Base-by-base conservation (phyloP, 2,888 invertebrate genomes). In the Phaedon cochleariae region DNA sequence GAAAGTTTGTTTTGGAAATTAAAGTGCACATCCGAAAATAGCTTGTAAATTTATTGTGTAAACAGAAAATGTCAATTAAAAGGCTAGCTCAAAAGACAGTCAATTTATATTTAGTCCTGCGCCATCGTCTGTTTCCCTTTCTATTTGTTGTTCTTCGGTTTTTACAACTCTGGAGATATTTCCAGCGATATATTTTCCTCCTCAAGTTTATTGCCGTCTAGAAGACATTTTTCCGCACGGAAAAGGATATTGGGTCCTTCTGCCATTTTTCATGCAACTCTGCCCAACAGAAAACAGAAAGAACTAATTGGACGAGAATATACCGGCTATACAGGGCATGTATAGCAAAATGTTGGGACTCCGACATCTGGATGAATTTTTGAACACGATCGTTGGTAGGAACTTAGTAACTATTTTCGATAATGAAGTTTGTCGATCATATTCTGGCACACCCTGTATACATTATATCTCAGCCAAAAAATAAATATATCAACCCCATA, bases 31-130 rank as follows among this genome's bases (percentile, higher is more conserved):
- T 53, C 66, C 68, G 59, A 63, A 61, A 70, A 70, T 65, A 67
- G 67, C 70, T 62, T 61, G 64, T 63, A 61, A 68, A 66, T 70
- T 70, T 70, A 68, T 68, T 65, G 68, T 65, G 70, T 70, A 70
- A 70, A 70, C 70, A 70, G 64, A 62, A 63, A 66, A 68, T 68
- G 70, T 65, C 64, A 70, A 70, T 70, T 70, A 70, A 70, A 68
- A 52, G 62, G 70, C 66, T 61, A 64, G 64, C 68, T 67, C 64
- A 68, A 68, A 34, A 68, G 70, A 68, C 60, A 55, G 51, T 55
- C 60, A 52, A 66, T 68, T 68, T 70, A 70, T 68, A 70, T 70
- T 68, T 70, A 70, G 69, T 49, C 62, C 62, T 41, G 64, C 58
- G 55, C 51, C 59, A 59, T 66, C 65, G 65, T 68, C 67, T 66